phyloP scores from a whole-genome alignment of 2,888 invertebrate species.

The Chloroclysta siterata region DNA sequence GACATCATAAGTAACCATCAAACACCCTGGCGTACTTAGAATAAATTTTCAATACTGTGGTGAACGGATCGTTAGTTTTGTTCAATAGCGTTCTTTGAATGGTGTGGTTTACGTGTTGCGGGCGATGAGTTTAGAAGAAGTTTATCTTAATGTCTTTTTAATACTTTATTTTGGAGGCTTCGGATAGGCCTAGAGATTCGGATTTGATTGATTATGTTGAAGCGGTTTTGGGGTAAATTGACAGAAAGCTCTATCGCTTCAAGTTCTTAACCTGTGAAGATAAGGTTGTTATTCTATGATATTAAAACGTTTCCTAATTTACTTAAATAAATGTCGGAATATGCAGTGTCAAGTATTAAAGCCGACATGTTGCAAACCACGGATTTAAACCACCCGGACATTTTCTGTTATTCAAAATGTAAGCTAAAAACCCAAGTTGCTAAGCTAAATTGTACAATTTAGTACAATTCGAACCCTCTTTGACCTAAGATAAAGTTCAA shows the following conservation, averaged over 20 bases:
- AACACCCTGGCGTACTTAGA: slow-evolving; percentile 74
- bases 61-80: slow-evolving; percentile 76
- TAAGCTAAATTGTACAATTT: background rate
- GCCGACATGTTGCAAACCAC: too few species aligned
- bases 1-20: slow-evolving; percentile 78
- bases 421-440: background rate
- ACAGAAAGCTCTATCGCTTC: background rate
- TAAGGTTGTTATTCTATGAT: too few species aligned
- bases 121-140: slow-evolving; percentile 51
- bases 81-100: slow-evolving; percentile 65
- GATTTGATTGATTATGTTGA: slow-evolving; percentile 57
- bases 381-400: too few species aligned
- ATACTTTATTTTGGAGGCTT: slow-evolving; percentile 64
- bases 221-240: slow-evolving; percentile 38
- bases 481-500: slow-evolving; percentile 14
- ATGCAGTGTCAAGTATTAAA: too few species aligned
- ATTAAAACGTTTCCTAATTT: too few species aligned
- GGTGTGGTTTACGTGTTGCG: slow-evolving; percentile 55
- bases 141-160: slow-evolving; percentile 74
- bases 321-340: too few species aligned
- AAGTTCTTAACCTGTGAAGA: background rate
- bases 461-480: slow-evolving; percentile 3
- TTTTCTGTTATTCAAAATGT: background rate
- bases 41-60: slow-evolving; percentile 81
- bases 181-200: slow-evolving; percentile 49